A percentile compares a stretch with the other conserved stretches of the same genome.
phyloP scores from a whole-genome alignment of 2,888 invertebrate genomes.

The Trichogramma evanescens region DNA sequence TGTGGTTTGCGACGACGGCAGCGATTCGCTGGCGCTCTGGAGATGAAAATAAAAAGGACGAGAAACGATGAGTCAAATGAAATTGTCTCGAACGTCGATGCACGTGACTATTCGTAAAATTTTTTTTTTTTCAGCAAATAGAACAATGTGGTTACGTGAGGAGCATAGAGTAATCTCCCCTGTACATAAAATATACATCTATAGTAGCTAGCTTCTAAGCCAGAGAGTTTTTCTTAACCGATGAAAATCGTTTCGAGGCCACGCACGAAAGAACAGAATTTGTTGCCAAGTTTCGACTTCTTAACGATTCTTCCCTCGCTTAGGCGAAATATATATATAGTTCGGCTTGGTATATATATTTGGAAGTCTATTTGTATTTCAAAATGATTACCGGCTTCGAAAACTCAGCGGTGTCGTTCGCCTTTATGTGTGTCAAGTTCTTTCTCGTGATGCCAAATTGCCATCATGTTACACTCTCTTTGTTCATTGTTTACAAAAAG shows the following conservation, averaged over 20 bases:
- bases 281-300: background rate
- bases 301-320: background rate
- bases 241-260: slow-evolving; percentile 8
- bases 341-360: background rate
- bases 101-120: background rate
- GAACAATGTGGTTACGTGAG: too few relatives aligned
- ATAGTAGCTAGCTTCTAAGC: too few relatives aligned
- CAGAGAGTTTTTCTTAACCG: background rate
- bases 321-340: background rate
- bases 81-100: background rate
- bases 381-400: background rate
- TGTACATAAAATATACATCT: too few relatives aligned
- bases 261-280: background rate
- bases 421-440: background rate
- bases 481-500: too few relatives aligned
- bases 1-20: background rate
- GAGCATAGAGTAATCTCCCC: too few relatives aligned
- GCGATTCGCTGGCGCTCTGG: slow-evolving; percentile 1
- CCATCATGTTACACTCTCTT: too few relatives aligned
- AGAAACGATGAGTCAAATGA: background rate
- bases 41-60: background rate
- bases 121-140: background rate
- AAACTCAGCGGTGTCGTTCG: background rate
- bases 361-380: too few relatives aligned
- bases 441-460: too few relatives aligned